A percentile compares a stretch with the other conserved stretches of the same genome.
Evolutionary conservation across 2,888 invertebrate species (phyloP).

Genomic region (Cephus nigrinus): DNA sequence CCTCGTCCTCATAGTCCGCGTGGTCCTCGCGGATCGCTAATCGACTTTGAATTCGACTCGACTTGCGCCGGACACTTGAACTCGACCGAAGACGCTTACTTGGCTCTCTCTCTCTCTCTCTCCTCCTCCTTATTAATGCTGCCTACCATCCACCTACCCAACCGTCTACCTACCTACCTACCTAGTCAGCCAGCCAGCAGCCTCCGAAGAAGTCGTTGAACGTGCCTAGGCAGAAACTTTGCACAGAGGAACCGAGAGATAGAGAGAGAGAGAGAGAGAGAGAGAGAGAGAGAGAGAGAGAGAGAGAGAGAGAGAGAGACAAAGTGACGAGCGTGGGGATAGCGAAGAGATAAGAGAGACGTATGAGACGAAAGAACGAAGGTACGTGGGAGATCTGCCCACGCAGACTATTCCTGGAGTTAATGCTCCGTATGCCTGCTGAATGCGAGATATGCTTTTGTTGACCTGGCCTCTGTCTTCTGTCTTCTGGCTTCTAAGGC

Average conservation of each 20-base stretch:
- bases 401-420: conserved; percentile 57
- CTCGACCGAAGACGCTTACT: no score
- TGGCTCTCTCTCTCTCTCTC: no score
- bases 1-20: no score
- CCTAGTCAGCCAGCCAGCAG: no score
- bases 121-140: no score
- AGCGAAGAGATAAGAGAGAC: conserved; percentile 23
- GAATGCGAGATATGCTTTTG: conserved; percentile 57
- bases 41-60: no score
- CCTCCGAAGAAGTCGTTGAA: no score
- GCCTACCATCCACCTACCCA: no score
- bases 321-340: conserved; percentile 9
- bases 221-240: no score
- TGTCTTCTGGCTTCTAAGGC: conserved; percentile 21
- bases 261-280: conserved; percentile 5
- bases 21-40: no score
- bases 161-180: no score
- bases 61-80: no score
- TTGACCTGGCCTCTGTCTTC: conserved; percentile 44
- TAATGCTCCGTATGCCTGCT: conserved; percentile 52
- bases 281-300: not conserved
- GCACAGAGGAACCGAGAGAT: not conserved
- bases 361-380: conserved; percentile 30
- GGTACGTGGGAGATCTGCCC: conserved; percentile 51
- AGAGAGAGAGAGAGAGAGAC: conserved; percentile 2